Conservation (phyloP, 1,140 invertebrate genomes). For the Papilio polytes region DNA sequence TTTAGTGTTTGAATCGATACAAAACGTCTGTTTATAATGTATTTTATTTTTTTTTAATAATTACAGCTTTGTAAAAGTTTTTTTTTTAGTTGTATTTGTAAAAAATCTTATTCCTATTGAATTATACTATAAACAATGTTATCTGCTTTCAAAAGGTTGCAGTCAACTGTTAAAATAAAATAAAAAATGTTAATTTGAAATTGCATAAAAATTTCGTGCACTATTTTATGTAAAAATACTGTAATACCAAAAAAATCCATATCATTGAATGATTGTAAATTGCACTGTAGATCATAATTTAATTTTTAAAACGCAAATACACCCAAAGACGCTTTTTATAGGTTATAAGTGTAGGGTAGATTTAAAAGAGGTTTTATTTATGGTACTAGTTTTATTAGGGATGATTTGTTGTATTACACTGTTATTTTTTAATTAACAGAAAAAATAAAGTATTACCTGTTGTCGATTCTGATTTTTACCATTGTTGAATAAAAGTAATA, state of each 20-base stretch:
- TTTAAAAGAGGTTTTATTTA: slow-evolving; percentile 23
- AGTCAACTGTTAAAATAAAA: background rate
- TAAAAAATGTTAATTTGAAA: background rate
- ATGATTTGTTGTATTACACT: slow-evolving; percentile 3
- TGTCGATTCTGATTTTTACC: too few relatives aligned
- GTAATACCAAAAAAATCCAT: slow-evolving; percentile 50
- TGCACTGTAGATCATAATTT: slow-evolving; percentile 44
- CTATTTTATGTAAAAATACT: slow-evolving; percentile 7
- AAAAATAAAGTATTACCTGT: too few relatives aligned
- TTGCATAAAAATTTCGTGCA: background rate
- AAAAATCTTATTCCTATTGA: too few relatives aligned
- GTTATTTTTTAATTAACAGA: too few relatives aligned
- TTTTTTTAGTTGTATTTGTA: background rate
- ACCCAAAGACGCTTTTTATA: slow-evolving; percentile 63
- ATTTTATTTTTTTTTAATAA: too few relatives aligned
- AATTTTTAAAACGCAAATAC: slow-evolving; percentile 46
- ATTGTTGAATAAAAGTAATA: too few relatives aligned
- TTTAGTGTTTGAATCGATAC: too few relatives aligned
- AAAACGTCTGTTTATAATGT: too few relatives aligned
- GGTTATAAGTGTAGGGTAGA: slow-evolving; percentile 37
- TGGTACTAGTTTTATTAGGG: slow-evolving; percentile 11
- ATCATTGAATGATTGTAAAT: slow-evolving; percentile 49
- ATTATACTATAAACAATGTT: background rate
- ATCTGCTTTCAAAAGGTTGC: background rate
- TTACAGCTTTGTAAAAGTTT: too few relatives aligned